Base-by-base conservation (phyloP, 2,888 invertebrate genomes). In the Myathropa florea region DNA sequence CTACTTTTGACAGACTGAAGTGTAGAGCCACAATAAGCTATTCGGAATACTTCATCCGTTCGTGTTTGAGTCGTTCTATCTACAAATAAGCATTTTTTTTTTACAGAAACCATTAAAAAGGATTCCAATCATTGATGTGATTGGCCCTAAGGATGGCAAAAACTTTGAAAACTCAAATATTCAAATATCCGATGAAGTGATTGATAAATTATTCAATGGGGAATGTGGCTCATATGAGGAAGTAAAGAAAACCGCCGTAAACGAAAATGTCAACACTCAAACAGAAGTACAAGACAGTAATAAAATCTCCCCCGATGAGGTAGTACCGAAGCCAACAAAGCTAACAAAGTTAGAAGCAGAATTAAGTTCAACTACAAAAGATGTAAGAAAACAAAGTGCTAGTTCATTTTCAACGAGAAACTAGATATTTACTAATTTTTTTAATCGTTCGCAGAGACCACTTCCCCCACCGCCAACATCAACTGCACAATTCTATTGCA, bases 171-270 rank as follows among this genome's bases (percentile, higher is more conserved):
- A 90, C 84, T 88, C 89, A 3, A 89, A 90, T 63, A 79, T 91
- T 10, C 90, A 89, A 65, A 92, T 93, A 61, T 90, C 92, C 0
- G 93, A 93, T 88, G 92, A 92, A 24, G 91, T 92, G 12, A 91
- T 93, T 21, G 93, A 93, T 80, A 92, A 92, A 85, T 88, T 93
- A 3, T 93, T 93, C 63, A 93, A 92, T 55, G 91, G 92, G 33
- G 91, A 91, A 89, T 91, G 91, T 64, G 92, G 92, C 0, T 83
- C 89, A 4, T 92, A 90, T 85, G 90, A 90, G 28, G 91, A 92
- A 84, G 89, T 92, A 0, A 91, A 91, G 55, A 90, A 89, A 60
- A 10, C 14, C 57, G 28, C 36, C 4, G 67, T 81, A 59, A 39
- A 39, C 26, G 64, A 78, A 39, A 63, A 63, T 10, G 33, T 21